Percentiles rank a stretch among this genome's conserved stretches.
Conservation (phyloP, 2,113 vertebrate species). For the Hippocampus zosterae region DNA sequence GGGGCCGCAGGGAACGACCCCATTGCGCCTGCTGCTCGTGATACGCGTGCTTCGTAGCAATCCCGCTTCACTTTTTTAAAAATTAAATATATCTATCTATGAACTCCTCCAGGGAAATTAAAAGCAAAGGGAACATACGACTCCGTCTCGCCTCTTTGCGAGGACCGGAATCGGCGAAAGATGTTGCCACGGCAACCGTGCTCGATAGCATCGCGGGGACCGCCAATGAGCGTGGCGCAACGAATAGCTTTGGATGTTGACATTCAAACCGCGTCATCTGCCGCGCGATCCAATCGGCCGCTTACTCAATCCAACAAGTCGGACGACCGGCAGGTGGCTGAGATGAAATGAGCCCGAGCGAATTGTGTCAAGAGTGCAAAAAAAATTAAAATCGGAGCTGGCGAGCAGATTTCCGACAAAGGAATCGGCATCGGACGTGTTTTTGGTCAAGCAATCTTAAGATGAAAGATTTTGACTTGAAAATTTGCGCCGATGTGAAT, state of each 20-base stretch:
- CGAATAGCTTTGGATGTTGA: not conserved
- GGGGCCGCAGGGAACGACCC: not conserved
- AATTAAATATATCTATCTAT: not conserved
- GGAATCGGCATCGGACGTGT: too few species aligned
- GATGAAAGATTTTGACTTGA: too few species aligned
- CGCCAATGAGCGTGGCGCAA: not conserved
- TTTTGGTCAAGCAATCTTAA: too few species aligned
- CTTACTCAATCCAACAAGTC: too few species aligned
- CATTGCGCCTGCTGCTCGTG: not conserved
- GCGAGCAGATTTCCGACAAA: too few species aligned
- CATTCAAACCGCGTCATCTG: too few species aligned
- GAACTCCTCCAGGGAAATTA: constrained; percentile 8
- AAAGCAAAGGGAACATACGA: constrained; percentile 6
- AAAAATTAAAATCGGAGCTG: too few species aligned
- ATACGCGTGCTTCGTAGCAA: not conserved
- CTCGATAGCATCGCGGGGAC: not conserved
- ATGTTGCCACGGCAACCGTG: not conserved
- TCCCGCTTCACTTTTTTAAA: not conserved
- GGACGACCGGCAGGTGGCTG: too few species aligned
- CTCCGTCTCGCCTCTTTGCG: not conserved
- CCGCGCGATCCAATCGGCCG: too few species aligned
- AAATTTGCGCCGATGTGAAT: too few species aligned
- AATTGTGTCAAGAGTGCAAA: too few species aligned
- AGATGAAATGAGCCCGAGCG: too few species aligned
- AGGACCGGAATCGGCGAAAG: not conserved